A percentile compares a stretch with the other conserved stretches of the same genome.
phyloP scores from a whole-genome alignment of 1,140 invertebrate genomes.

The Adoxophyes honmai region DNA sequence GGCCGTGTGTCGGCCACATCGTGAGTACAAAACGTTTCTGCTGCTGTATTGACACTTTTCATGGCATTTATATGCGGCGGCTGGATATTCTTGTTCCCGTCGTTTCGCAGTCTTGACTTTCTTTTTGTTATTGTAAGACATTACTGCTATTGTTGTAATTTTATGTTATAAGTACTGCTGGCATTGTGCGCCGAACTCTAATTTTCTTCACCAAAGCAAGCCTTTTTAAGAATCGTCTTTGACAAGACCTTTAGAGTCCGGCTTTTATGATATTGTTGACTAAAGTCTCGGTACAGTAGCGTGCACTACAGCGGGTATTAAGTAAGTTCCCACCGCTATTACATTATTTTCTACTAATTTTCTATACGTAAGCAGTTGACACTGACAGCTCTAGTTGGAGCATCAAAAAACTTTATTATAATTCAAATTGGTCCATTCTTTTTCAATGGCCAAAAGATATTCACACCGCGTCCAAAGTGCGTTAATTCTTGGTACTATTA shows the following conservation, averaged over 20 bases:
- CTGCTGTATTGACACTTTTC: slow-evolving; percentile 20
- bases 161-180: no score
- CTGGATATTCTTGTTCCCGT: no score
- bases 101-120: no score
- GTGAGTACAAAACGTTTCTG: slow-evolving; percentile 32
- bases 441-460: no score
- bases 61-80: no score
- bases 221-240: not conserved
- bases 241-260: not conserved
- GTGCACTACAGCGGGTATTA: slow-evolving; percentile 53
- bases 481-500: no score
- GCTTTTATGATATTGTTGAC: slow-evolving; percentile 22
- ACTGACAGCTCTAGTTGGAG: slow-evolving; percentile 38
- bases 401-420: slow-evolving; percentile 5
- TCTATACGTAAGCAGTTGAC: slow-evolving; percentile 45
- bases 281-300: slow-evolving; percentile 34
- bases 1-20: slow-evolving; percentile 24
- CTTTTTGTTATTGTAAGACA: no score
- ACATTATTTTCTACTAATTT: slow-evolving; percentile 33
- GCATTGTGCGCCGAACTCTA: not conserved
- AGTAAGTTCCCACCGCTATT: slow-evolving; percentile 66
- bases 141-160: no score
- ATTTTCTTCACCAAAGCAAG: not conserved
- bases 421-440: no score
- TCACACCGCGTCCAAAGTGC: no score